Base-by-base conservation (phyloP, 2,888 invertebrate genomes). In the Rhabditoides inermis region DNA sequence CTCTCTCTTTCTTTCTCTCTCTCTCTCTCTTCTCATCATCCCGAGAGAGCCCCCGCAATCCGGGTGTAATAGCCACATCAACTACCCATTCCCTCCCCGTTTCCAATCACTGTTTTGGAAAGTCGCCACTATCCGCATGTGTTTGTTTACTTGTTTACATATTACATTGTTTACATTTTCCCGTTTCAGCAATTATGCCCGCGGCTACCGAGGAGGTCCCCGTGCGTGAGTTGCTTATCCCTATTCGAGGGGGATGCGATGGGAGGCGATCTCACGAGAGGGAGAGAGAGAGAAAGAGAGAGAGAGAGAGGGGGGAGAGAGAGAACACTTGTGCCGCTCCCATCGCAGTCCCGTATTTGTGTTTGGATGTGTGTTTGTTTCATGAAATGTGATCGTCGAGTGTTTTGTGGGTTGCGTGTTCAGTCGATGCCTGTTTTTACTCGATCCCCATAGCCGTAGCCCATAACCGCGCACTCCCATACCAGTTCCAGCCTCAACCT, bases 271-370 rank as follows among this genome's bases (percentile, higher is more conserved):
- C 7, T 7, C 7, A 32, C 7, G 32, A 6, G 27, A 44, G 23
- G 23, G 28, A 26, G 37, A 18, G 30, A 51, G 27, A 48, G 36
- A 47, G 41, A 27, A 22, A 30, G 25, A 36, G 35, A 42, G 45
- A 30, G 49, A 49, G 52, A 49, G 36, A 45, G 52, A 46, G 45
- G 23, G 49, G 35, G 40, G 32, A 28, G 35, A 28, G n/a, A 23
- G 45, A 37, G 27, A 48, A 18, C 39, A 37, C 46, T 22, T 50
- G 27, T 40, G 36, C 27, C 25, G 37, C 28, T 26, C 25, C 10
- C 32, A 18, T 18, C 22, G 28, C 32, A 35, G 25, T 28, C 30
- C 35, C 35, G 36, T 51, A 35, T 49, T 49, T 39, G 27, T 37
- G 32, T 39, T 35, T 49, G 26, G 25, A 18, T 45, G 23, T 26